A percentile compares a stretch with the other conserved stretches of the same genome.
Conservation (phyloP, 1,140 invertebrate species). For the Melipona quadrifasciata region DNA sequence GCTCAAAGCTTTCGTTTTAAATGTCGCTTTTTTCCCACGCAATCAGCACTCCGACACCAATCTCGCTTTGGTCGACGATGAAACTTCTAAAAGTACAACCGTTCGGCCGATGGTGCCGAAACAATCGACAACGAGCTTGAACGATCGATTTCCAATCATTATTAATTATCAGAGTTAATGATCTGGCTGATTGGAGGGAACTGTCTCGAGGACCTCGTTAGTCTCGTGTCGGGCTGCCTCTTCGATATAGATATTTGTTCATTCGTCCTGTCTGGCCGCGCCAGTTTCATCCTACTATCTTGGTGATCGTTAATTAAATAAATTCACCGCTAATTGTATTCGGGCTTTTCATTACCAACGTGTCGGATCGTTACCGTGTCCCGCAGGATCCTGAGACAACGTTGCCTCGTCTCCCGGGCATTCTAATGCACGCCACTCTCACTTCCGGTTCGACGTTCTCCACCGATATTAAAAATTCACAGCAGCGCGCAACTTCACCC, state of each 20-base stretch:
- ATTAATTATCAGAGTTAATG: constrained; percentile 72
- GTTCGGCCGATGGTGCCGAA: not conserved
- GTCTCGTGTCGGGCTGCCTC: constrained; percentile 52
- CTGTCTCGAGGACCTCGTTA: constrained; percentile 72
- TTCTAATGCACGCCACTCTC: constrained; percentile 5
- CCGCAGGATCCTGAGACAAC: not conserved
- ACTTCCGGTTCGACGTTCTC: constrained; percentile 8
- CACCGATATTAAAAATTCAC: constrained; percentile 25
- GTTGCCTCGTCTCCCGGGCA: not conserved
- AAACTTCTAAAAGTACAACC: constrained; percentile 13
- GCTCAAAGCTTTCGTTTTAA: not conserved
- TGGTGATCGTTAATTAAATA: constrained; percentile 59
- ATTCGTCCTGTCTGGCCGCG: constrained; percentile 20
- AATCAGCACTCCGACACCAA: not conserved
- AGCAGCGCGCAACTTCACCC: not conserved
- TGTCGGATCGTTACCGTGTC: constrained; percentile 34
- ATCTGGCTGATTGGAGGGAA: constrained; percentile 67
- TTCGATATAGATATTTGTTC: constrained; percentile 43
- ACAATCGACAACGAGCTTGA: constrained; percentile 18
- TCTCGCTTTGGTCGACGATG: not conserved
- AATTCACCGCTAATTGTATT: constrained; percentile 64
- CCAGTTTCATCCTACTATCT: constrained; percentile 16
- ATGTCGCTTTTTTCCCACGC: not conserved
- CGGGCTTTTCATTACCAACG: constrained; percentile 40
- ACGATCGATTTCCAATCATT: constrained; percentile 69